Conservation (phyloP, 92 coral and sea anemone species). For the Galaxea fascicularis region DNA sequence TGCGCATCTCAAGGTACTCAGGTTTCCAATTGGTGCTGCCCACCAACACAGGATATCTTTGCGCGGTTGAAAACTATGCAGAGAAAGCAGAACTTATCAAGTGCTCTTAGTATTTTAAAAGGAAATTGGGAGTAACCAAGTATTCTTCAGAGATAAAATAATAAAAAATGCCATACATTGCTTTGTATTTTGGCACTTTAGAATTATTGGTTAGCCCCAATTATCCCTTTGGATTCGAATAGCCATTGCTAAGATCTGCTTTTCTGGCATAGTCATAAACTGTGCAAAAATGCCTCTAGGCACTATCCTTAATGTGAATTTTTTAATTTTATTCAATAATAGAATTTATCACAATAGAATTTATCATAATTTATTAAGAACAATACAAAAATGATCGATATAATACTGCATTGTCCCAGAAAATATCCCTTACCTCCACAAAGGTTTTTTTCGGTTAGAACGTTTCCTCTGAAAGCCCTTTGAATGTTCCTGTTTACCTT, state of each 20-base stretch:
- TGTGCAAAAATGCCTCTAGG: slow-evolving; percentile 5
- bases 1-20: slow-evolving; percentile 8
- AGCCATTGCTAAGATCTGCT: slow-evolving; percentile 12
- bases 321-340: not conserved
- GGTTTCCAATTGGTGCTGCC: slow-evolving; percentile 10
- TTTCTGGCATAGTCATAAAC: slow-evolving; percentile 8
- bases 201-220: slow-evolving; percentile 8
- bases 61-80: slow-evolving; percentile 17
- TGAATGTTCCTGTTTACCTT: slow-evolving; percentile 4
- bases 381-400: not conserved
- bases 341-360: slow-evolving; percentile 12
- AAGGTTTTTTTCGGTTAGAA: slow-evolving; percentile 14
- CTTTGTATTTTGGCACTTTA: slow-evolving; percentile 13
- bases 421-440: slow-evolving; percentile 4
- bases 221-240: not conserved
- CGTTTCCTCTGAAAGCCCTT: slow-evolving; percentile 14
- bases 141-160: not conserved
- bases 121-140: slow-evolving; percentile 13
- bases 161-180: slow-evolving; percentile 5
- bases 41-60: slow-evolving; percentile 6
- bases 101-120: slow-evolving; percentile 15
- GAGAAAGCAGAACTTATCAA: slow-evolving; percentile 28
- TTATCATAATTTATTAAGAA: not conserved
- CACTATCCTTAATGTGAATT: slow-evolving; percentile 4
- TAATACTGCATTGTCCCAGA: slow-evolving; percentile 10